Evolutionary conservation across 2,113 vertebrate genomes (phyloP).

Genomic region (Tinamus guttatus): DNA sequence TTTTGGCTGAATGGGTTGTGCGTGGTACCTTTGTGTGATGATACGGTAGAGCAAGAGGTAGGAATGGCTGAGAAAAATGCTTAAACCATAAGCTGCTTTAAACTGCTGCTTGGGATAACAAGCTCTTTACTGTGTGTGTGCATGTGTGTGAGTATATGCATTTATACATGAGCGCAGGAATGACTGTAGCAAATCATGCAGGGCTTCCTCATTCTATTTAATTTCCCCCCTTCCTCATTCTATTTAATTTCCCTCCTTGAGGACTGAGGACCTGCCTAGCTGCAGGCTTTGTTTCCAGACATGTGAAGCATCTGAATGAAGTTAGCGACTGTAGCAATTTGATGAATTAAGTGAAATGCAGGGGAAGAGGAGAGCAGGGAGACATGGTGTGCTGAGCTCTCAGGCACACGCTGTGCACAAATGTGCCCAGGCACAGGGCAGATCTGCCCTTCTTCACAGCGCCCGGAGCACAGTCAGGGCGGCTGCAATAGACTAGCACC

Average conservation of each 20-base stretch:
- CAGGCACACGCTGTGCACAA: background rate
- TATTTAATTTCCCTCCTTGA: background rate
- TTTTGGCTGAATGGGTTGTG: background rate
- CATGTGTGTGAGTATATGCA: background rate
- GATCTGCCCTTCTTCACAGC: background rate
- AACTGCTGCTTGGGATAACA: constrained; percentile 6
- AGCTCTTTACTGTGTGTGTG: background rate
- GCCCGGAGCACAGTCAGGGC: background rate
- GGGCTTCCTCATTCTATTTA: background rate
- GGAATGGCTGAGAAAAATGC: background rate
- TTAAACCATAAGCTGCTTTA: background rate
- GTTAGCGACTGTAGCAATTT: background rate
- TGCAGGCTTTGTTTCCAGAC: background rate
- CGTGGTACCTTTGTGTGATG: background rate
- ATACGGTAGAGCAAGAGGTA: background rate
- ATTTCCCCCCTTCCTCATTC: background rate
- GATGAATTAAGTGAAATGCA: constrained; percentile 23
- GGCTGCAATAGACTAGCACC: background rate
- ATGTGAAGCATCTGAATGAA: background rate
- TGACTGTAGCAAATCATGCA: background rate
- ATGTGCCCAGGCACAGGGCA: background rate
- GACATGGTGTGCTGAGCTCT: background rate
- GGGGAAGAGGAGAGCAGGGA: background rate
- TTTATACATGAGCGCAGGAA: background rate
- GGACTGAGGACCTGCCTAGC: background rate